Evolutionary conservation across 2,797 vertebrate genomes (phyloP).

Genomic region (Cuniculus paca): DNA sequence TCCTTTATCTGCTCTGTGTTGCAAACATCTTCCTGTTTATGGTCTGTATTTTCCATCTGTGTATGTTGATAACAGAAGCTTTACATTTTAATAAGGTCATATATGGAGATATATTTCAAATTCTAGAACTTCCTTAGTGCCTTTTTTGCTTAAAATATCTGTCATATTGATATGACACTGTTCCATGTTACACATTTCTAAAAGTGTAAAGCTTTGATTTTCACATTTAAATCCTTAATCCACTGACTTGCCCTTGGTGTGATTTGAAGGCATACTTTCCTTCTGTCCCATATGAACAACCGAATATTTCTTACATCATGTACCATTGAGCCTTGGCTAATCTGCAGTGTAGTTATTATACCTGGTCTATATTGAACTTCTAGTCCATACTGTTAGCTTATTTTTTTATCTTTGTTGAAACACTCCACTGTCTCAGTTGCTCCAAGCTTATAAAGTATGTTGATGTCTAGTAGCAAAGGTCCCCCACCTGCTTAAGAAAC

Average conservation of each 20-base stretch:
- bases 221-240: not conserved
- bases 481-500: not conserved
- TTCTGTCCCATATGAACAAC: not conserved
- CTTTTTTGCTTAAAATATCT: slow-evolving; percentile 46
- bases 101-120: slow-evolving; percentile 1
- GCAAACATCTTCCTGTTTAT: not conserved
- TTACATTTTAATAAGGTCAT: slow-evolving; percentile 58
- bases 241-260: not conserved
- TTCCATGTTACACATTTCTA: slow-evolving; percentile 6
- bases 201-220: slow-evolving; percentile 5
- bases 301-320: not conserved
- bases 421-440: not conserved
- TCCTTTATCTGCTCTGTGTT: not conserved
- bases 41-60: not conserved
- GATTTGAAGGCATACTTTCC: not conserved
- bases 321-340: not conserved
- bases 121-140: slow-evolving; percentile 63
- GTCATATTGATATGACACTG: not conserved
- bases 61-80: slow-evolving; percentile 25
- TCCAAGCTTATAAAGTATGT: not conserved
- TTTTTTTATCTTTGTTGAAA: not conserved
- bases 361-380: not conserved
- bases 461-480: not conserved
- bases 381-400: not conserved
- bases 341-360: fast-evolving